phyloP scores from a whole-genome alignment of 2,888 invertebrate genomes.

The Melanostoma mellinum region DNA sequence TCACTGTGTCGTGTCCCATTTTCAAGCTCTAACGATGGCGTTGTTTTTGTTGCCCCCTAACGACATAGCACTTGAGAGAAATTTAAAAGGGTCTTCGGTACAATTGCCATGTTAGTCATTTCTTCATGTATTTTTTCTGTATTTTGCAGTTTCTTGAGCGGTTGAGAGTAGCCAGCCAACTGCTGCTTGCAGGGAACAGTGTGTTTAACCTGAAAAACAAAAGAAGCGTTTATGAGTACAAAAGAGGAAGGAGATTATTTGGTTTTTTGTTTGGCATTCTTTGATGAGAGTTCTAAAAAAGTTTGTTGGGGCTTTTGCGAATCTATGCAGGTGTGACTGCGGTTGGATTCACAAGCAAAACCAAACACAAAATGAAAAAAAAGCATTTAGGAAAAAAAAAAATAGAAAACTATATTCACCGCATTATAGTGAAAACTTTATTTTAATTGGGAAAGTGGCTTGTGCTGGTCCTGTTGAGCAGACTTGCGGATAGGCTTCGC shows the following conservation, averaged over 20 bases:
- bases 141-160: slow-evolving; percentile 57
- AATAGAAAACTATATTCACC: slow-evolving; percentile 12
- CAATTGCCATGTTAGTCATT: slow-evolving; percentile 80
- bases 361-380: not conserved
- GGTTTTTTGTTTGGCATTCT: slow-evolving; percentile 28
- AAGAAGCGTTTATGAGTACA: slow-evolving; percentile 50
- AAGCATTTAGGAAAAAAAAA: too few relatives aligned
- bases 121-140: slow-evolving; percentile 26
- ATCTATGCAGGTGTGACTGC: slow-evolving; percentile 49
- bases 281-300: slow-evolving; percentile 32
- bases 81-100: slow-evolving; percentile 78
- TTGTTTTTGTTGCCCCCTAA: slow-evolving; percentile 59
- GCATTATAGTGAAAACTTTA: slow-evolving; percentile 33
- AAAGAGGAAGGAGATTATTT: slow-evolving; percentile 24
- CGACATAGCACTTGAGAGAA: slow-evolving; percentile 73
- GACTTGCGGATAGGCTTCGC: slow-evolving; percentile 14
- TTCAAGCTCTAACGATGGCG: slow-evolving; percentile 60
- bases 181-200: slow-evolving; percentile 39
- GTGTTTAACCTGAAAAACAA: slow-evolving; percentile 58
- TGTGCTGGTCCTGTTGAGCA: slow-evolving; percentile 2
- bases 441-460: slow-evolving; percentile 45
- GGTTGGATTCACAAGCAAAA: slow-evolving; percentile 31
- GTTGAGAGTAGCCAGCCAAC: slow-evolving; percentile 53
- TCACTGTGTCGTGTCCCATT: slow-evolving; percentile 72
- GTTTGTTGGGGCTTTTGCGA: slow-evolving; percentile 14